Evolutionary conservation across 2,113 vertebrate genomes (phyloP).

Genomic region (Plecotus auritus): DNA sequence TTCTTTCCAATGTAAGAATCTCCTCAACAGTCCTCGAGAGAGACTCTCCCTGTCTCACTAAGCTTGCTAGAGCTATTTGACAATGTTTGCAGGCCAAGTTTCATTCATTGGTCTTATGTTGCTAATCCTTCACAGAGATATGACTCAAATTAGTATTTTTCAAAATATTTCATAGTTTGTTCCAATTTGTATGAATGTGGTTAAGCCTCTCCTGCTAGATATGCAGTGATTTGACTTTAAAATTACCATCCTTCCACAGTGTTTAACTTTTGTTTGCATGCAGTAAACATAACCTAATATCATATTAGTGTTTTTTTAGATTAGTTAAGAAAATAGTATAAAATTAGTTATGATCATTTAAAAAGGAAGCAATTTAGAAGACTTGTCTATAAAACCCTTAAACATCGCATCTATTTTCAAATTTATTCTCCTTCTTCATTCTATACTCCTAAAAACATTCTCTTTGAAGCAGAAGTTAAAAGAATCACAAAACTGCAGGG

Average conservation of each 20-base stretch:
- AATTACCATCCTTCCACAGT: not conserved
- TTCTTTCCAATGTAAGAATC: not conserved
- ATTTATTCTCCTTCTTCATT: not conserved
- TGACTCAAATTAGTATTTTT: not conserved
- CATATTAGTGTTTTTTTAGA: not conserved
- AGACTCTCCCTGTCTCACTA: not conserved
- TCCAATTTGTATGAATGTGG: not conserved
- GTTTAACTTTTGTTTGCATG: not conserved
- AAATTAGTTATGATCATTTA: not conserved
- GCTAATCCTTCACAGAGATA: not conserved
- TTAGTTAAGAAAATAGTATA: not conserved
- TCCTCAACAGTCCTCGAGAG: not conserved
- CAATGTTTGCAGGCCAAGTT: not conserved
- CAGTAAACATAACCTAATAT: not conserved
- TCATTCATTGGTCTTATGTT: not conserved
- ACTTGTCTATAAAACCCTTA: not conserved
- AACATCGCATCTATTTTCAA: not conserved
- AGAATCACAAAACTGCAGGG: not conserved
- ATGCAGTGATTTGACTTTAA: not conserved
- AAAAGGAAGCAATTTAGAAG: not conserved
- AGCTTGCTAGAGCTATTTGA: not conserved
- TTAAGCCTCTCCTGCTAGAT: not conserved
- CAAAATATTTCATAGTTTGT: not conserved
- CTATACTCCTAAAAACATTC: not conserved
- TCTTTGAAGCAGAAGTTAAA: not conserved